Evolutionary conservation across 2,888 invertebrate species (phyloP), one percentile per base, ranked within the genome.

Genomic region (Deilephila porcellus): DNA sequence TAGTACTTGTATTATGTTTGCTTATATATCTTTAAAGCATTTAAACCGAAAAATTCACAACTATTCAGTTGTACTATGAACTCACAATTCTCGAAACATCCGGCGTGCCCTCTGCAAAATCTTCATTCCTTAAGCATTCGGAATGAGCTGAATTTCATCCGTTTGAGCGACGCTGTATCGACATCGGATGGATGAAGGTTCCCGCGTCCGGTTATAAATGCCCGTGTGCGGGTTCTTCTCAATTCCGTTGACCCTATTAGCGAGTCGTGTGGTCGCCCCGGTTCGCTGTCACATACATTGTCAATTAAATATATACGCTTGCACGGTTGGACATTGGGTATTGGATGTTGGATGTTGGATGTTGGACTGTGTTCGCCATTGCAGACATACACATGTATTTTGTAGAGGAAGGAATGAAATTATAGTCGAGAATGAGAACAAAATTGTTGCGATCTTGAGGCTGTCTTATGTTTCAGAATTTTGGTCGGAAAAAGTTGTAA

Each of bases 231-330:
- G 85, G 90, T 91, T 90, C 90, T 92, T 91, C 92, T 91, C 92
- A 91, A 92, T 92, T 92, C 88, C 90, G 90, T 86, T 90, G 91
- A 91, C 92, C 91, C 91, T 89, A 91, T 93, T 91, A 90, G 86
- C 88, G 83, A 86, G 88, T 88, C 86, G 83, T 90, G 85, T 88
- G 86, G 88, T 89, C 88, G 80, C 85, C 82, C 86, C 87, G 87
- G 87, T 88, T 90, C 88, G 84, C 85, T 88, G 90, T 90, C 90
- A 86, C 89, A 89, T 89, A 89, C 86, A 88, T 88, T 88, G 89
- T 88, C 90, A 90, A 91, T 91, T 90, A 91, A 90, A 89, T 86
- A 89, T 85, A 87, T 86, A 83, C 83, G 85, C 84, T 81, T 80
- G 81, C 78, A 82, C 82, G 82, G 83, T 63, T 75, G 73, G 52